A percentile compares a stretch with the other conserved stretches of the same genome.
These are phyloP conservation scores for Amaurobius ferox DNA, from an alignment of 2,888 invertebrate species.

Conservation along the genomic window DNA sequence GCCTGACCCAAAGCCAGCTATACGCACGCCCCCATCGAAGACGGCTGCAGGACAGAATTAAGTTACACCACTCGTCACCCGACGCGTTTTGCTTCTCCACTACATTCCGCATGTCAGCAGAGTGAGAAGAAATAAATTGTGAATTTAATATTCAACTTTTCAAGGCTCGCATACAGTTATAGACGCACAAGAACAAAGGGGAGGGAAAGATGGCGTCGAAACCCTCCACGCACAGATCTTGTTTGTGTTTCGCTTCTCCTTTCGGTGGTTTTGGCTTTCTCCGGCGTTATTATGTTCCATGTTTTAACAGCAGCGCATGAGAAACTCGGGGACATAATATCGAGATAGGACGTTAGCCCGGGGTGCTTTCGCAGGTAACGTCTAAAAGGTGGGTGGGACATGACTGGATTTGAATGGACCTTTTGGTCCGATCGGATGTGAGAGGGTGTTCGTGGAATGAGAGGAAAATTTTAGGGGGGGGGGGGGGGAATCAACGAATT, in stretches of 20 bases:
- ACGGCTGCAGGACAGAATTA: slow-evolving; percentile 1
- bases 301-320: not conserved
- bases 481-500: too few species aligned
- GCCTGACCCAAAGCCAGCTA: too few species aligned
- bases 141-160: slow-evolving; percentile 70
- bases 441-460: too few species aligned
- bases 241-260: not conserved
- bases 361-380: not conserved
- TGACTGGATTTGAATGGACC: too few species aligned
- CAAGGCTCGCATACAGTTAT: slow-evolving; percentile 7
- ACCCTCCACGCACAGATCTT: not conserved
- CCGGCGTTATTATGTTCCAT: not conserved
- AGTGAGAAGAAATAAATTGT: slow-evolving; percentile 68
- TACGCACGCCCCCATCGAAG: too few species aligned
- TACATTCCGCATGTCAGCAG: slow-evolving; percentile 42
- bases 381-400: too few species aligned
- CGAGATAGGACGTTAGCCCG: not conserved
- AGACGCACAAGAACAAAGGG: not conserved
- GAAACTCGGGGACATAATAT: not conserved
- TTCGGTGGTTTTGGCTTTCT: slow-evolving; percentile 6
- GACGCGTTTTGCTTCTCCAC: slow-evolving; percentile 8
- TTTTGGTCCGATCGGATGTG: too few species aligned
- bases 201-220: not conserved
- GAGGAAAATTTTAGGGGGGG: too few species aligned
- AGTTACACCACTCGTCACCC: not conserved